Base-by-base conservation (phyloP, 2,113 vertebrate species). In the Antennarius striatus region DNA sequence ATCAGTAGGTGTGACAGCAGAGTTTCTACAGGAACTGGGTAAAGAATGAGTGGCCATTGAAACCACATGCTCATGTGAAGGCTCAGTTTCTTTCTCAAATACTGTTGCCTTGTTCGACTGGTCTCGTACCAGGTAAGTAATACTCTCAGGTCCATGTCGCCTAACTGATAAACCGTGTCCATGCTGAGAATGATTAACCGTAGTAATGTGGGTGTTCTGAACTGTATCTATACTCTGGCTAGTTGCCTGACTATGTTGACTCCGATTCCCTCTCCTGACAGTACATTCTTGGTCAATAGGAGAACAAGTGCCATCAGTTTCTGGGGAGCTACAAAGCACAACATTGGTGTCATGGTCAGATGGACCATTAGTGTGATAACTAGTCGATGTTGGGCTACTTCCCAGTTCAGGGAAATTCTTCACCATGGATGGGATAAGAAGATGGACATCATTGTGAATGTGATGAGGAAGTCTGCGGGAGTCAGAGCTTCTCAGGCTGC, bases 401-500 rank as follows among this genome's bases (percentile, higher is more conserved):
- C 82, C 87, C 63, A 90, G 68, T 71, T 85, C 87, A 6, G 90
- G 83, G 53, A 90, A 89, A 45, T 14, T 62, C 48, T 86, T 86
- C 28, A 69, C 22, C 9, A 36, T 36, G 8, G 82, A 52, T 0
- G 64, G 48, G 67, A 30, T 75, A 46, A 54, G 72, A 55, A 65
- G 60, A 30, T 83, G 80, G 9, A 10, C 9, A 6, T 82, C 68
- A 4, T 17, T 68, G 12, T 63, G 49, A n/a, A 77, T 58, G 43
- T 73, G 73, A 15, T 86, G 81, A 0, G 85, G 77, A 50, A 80
- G 73, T 82, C 79, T 86, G 53, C 79, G 90, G 43, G 70, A 67
- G 32, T 85, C 88, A 1, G 64, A 63, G 62, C 71, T 79, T 66
- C 91, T 89, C 14, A 93, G 63, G 68, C 92, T 93, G 5, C 90